Base-by-base conservation (phyloP, 2,113 vertebrate genomes). In the Murina feae region DNA sequence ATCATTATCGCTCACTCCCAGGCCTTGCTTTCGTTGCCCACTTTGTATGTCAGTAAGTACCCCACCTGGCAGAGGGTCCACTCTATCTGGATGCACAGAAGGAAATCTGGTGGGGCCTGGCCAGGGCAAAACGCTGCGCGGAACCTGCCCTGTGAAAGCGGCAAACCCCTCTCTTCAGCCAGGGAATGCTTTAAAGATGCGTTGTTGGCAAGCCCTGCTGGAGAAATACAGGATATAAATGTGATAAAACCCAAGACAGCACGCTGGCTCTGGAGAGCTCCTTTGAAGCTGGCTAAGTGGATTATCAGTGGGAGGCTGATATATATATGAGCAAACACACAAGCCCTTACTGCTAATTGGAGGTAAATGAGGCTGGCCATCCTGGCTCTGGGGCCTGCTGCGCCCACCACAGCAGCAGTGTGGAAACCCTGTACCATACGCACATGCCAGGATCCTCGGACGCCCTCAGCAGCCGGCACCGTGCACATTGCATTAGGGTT, bases 231-330 rank as follows among this genome's bases (percentile, higher is more conserved):
- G 91, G 66, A 89, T 91, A 92, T 42, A 96, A 92, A 96, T 58
- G 87, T 93, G 97, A 98, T 96, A 97, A 97, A 96, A 86, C 66
- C 69, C 78, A 30, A 96, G 71, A 66, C 91, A 95, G 79, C 65
- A 95, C 75, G 80, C 93, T 95, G 95, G 95, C 91, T 80, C 37
- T 0, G 11, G 96, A 93, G 63, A 76, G 63, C 25, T 65, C 76
- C 94, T 98, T 98, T 98, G 97, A 98, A 98, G 98, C 96, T 89
- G 3, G 1, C 0, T 93, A 95, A 95, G 69, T 92, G 93, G 97
- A 92, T 97, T 98, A 96, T 97, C 96, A 84, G 87, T 90, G 89
- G 91, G 94, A 98, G 97, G 95, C 47, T 96, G 96, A 97, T 91
- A 96, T 75, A 82, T 87, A 44, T 90, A 60, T 87, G 80, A 58